A percentile compares a stretch with the other conserved stretches of the same genome.
Evolutionary conservation across 2,888 invertebrate species (phyloP).

Genomic region (Drosophila formosana): DNA sequence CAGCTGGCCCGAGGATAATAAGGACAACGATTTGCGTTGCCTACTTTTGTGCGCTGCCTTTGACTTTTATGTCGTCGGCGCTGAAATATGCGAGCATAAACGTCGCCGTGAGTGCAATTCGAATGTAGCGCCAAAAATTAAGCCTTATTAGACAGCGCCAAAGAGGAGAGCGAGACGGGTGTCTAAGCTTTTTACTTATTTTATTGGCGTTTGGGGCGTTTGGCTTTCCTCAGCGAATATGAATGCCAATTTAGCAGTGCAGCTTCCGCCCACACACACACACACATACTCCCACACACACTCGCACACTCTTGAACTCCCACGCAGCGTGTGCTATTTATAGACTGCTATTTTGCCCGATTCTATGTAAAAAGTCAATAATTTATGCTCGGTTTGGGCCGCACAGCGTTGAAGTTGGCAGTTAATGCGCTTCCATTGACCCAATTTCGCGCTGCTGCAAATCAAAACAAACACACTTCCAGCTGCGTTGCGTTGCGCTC

Average conservation of each 20-base stretch:
- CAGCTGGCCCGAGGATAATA: constrained; percentile 51
- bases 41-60: constrained; percentile 61
- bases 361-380: constrained; percentile 62
- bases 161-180: background rate
- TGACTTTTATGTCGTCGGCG: constrained; percentile 28
- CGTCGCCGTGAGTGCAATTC: constrained; percentile 62
- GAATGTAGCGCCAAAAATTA: constrained; percentile 45
- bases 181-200: constrained; percentile 33
- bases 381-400: constrained; percentile 56
- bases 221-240: background rate
- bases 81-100: constrained; percentile 28
- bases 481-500: constrained; percentile 9
- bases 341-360: constrained; percentile 31
- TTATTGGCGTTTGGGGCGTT: constrained; percentile 19
- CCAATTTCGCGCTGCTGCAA: constrained; percentile 56
- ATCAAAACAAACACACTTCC: constrained; percentile 70
- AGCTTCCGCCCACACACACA: background rate
- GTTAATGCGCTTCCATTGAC: constrained; percentile 71
- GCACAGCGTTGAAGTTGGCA: constrained; percentile 11
- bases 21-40: constrained; percentile 48
- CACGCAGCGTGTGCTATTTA: constrained; percentile 62
- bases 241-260: constrained; percentile 4
- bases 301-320: too few species aligned
- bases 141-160: constrained; percentile 51
- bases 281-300: background rate